These are phyloP conservation scores for Arenicola marina DNA, from an alignment of 2,888 invertebrate genomes.

Conservation along the genomic window DNA sequence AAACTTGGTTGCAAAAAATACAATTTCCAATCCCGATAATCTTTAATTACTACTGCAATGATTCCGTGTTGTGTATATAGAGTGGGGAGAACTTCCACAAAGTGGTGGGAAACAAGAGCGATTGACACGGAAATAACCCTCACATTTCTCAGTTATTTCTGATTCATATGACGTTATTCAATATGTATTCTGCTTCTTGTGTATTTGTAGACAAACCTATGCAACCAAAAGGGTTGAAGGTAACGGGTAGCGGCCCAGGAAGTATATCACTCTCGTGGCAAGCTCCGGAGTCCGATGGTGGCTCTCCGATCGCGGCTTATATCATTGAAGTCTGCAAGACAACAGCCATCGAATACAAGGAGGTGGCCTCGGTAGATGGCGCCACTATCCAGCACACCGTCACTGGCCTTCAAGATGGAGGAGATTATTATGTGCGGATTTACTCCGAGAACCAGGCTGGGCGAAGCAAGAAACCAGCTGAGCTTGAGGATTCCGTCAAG, in stretches of 20 bases:
- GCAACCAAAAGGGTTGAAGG: slow-evolving; percentile 47
- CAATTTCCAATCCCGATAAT: too few relatives aligned
- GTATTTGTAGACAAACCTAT: slow-evolving; percentile 34
- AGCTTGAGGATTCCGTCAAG: slow-evolving; percentile 23
- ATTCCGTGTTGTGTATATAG: too few relatives aligned
- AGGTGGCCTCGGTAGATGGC: slow-evolving; percentile 72
- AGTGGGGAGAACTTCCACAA: too few relatives aligned
- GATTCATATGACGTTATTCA: too few relatives aligned
- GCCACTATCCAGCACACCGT: slow-evolving; percentile 33
- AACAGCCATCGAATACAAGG: slow-evolving; percentile 87
- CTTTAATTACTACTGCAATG: too few relatives aligned
- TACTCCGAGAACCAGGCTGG: slow-evolving; percentile 86
- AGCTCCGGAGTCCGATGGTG: slow-evolving; percentile 60
- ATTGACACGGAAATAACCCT: too few relatives aligned
- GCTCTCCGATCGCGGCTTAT: slow-evolving; percentile 55
- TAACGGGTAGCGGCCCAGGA: slow-evolving; percentile 44
- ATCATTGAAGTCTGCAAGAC: slow-evolving; percentile 49
- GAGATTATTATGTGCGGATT: slow-evolving; percentile 77
- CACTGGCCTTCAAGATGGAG: slow-evolving; percentile 21
- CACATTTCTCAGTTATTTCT: too few relatives aligned
- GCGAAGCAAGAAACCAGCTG: slow-evolving; percentile 46
- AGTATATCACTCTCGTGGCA: slow-evolving; percentile 57
- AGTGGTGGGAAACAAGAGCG: too few relatives aligned
- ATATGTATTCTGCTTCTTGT: too few relatives aligned
- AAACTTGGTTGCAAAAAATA: too few relatives aligned